A percentile compares a stretch with the other conserved stretches of the same genome.
Evolutionary conservation across 2,113 vertebrate species (phyloP).

Genomic region (Pygoscelis adeliae): DNA sequence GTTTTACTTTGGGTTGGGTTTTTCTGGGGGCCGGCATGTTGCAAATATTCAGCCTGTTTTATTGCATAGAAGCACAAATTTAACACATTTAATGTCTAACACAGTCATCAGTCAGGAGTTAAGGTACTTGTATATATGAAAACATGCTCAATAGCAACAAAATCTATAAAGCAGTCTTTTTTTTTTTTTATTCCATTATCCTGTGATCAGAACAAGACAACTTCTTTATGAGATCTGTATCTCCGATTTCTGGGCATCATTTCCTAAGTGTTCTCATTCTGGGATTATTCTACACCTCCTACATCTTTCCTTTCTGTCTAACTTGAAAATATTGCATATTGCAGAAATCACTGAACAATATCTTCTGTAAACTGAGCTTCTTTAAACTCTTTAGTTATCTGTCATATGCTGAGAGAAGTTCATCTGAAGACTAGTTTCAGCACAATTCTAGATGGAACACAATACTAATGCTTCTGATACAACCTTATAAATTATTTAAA

Average conservation of each 20-base stretch:
- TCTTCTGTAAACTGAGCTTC: neutral
- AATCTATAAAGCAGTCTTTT: neutral
- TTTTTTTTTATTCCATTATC: neutral
- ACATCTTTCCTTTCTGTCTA: neutral
- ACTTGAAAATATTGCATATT: neutral
- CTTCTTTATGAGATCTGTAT: neutral
- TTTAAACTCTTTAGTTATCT: neutral
- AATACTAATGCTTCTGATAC: neutral
- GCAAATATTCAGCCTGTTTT: neutral
- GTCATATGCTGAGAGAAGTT: neutral
- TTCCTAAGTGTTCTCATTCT: neutral
- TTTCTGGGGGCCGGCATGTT: fast-evolving
- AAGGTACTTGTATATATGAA: neutral
- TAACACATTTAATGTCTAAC: neutral
- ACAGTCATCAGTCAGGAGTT: neutral
- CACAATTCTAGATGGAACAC: neutral
- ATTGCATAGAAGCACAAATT: neutral
- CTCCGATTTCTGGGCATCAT: neutral
- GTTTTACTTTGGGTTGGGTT: neutral
- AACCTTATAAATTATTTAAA: neutral
- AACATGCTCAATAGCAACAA: neutral
- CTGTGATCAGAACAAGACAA: neutral
- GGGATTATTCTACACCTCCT: neutral
- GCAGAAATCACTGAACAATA: neutral
- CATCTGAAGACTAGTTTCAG: neutral